These are phyloP conservation scores for Zonitis immaculata DNA, from an alignment of 2,888 invertebrate genomes.

Conservation along the genomic window DNA sequence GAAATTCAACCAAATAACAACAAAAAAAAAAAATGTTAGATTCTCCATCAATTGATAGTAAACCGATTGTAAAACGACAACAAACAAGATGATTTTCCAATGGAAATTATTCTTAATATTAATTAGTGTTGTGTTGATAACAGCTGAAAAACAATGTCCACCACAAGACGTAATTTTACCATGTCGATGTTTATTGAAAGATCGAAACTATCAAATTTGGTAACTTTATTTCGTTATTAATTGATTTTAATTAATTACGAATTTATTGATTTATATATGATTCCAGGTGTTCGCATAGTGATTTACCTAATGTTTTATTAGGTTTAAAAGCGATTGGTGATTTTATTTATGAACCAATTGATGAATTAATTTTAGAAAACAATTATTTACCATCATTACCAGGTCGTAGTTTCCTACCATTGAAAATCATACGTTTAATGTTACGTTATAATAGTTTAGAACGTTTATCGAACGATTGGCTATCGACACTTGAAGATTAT, in stretches of 20 bases:
- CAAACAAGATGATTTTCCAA: constrained; percentile 17
- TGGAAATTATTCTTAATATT: constrained; percentile 17
- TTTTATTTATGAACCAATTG: constrained; percentile 65
- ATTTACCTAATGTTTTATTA: constrained; percentile 69
- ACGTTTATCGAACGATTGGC: constrained; percentile 74
- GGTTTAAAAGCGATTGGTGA: constrained; percentile 68
- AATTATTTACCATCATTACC: constrained; percentile 82
- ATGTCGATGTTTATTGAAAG: constrained; percentile 73
- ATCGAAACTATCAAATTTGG: constrained; percentile 83
- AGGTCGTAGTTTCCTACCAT: constrained; percentile 70
- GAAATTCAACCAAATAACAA: constrained; percentile 1
- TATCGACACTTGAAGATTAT: constrained; percentile 70
- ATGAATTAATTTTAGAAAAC: constrained; percentile 82
- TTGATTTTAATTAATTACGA: too few relatives aligned
- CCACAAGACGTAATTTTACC: constrained; percentile 72
- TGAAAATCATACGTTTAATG: constrained; percentile 75
- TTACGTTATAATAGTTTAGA: constrained; percentile 78
- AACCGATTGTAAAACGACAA: not conserved
- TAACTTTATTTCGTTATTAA: constrained; percentile 41
- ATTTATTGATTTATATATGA: too few relatives aligned
- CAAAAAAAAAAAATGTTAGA: constrained; percentile 7
- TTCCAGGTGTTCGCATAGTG: constrained; percentile 88
- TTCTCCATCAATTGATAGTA: constrained; percentile 1
- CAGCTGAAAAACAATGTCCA: constrained; percentile 56
- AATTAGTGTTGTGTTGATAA: constrained; percentile 11